phyloP scores from a whole-genome alignment of 1,140 invertebrate genomes.

The roundworm (Caenorhabditis elegans) region WBcel235 BX284603.4:2938501-2939000 shows the following conservation, averaged over 20 bases:
- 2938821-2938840: not conserved
- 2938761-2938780: not conserved
- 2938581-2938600: not conserved
- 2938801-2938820: not conserved
- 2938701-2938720: not conserved
- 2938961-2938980: not conserved
- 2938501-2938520: not conserved
- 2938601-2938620: not conserved
- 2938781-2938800: not conserved
- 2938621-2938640: not conserved
- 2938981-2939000: not conserved
- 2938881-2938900: not conserved
- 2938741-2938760: not conserved
- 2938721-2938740: not conserved
- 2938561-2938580: too few relatives aligned
- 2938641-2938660: not conserved
- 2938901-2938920: not conserved
- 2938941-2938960: not conserved
- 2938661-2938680: not conserved
- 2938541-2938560: too few relatives aligned
- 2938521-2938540: too few relatives aligned
- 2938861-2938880: not conserved
- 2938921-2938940: not conserved
- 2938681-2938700: not conserved
- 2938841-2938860: not conserved